Evolutionary conservation across 2,797 vertebrate species (phyloP).

Genomic region (Psittacula echo): DNA sequence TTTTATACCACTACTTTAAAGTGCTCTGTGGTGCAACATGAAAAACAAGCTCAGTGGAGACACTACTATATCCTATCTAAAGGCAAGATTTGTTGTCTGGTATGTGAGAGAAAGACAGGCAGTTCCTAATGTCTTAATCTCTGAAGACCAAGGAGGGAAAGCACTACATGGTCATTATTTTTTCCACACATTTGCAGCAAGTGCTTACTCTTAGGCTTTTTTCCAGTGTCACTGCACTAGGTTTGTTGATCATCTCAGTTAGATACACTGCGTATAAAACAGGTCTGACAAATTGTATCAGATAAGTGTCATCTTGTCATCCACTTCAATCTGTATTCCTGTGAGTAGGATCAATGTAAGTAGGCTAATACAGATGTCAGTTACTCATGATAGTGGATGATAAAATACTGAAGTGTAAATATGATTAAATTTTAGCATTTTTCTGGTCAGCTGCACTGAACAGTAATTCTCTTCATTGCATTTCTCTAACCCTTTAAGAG

Average conservation of each 20-base stretch:
- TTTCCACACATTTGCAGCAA: neutral
- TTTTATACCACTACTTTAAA: neutral
- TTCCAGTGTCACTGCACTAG: neutral
- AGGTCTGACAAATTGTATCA: neutral
- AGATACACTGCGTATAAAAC: neutral
- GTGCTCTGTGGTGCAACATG: neutral
- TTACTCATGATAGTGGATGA: neutral
- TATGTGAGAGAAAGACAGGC: neutral
- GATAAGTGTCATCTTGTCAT: constrained; percentile 7
- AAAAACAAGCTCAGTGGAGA: neutral
- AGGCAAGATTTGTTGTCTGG: neutral
- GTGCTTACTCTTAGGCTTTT: neutral
- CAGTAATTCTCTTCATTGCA: neutral
- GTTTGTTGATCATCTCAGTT: neutral
- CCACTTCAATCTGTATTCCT: neutral
- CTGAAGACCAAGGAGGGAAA: neutral
- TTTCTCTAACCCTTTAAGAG: neutral
- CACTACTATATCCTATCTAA: neutral
- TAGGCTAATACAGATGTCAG: neutral
- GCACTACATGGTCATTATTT: neutral
- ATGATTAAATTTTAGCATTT: neutral
- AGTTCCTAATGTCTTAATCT: neutral
- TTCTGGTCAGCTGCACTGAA: neutral
- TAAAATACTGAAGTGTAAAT: neutral
- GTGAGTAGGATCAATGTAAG: neutral